These are phyloP conservation scores for Takifugu ocellatus DNA, from an alignment of 2,797 vertebrate genomes.

Conservation along the genomic window DNA sequence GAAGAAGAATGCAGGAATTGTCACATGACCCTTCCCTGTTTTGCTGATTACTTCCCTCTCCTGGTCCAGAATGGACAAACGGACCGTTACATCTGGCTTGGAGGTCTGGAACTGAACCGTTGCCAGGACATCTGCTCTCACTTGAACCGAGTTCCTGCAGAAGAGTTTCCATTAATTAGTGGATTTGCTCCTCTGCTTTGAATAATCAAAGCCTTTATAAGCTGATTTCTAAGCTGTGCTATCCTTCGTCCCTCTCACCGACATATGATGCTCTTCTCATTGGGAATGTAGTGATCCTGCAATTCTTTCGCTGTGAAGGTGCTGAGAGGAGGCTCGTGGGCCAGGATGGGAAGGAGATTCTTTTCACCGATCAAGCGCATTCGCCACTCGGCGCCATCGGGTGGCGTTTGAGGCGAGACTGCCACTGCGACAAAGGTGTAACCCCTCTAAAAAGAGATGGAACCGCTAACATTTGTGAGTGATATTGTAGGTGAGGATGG, in stretches of 20 bases:
- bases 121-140: conserved; percentile 58
- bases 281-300: conserved; percentile 85
- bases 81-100: conserved; percentile 78
- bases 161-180: conserved; percentile 5
- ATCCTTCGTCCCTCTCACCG: conserved; percentile 58
- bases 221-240: too few relatives aligned
- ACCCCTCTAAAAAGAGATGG: conserved; percentile 60
- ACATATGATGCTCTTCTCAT: conserved; percentile 81
- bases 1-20: conserved; percentile 85
- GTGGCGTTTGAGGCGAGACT: conserved; percentile 51
- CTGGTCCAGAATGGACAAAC: conserved; percentile 83
- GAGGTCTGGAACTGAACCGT: conserved; percentile 87
- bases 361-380: conserved; percentile 81
- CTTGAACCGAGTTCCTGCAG: conserved; percentile 77
- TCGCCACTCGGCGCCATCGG: conserved; percentile 77
- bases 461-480: not conserved
- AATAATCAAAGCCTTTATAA: too few relatives aligned
- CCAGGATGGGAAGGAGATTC: conserved; percentile 72
- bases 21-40: conserved; percentile 78
- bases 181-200: not conserved
- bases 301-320: conserved; percentile 80
- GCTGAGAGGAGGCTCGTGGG: conserved; percentile 64
- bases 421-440: conserved; percentile 89
- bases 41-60: conserved; percentile 70
- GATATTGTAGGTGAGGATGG: too few relatives aligned